Evolutionary conservation across 1,140 invertebrate species (phyloP), one percentile per base, ranked within the genome.

Genomic region (Uloborus diversus): DNA sequence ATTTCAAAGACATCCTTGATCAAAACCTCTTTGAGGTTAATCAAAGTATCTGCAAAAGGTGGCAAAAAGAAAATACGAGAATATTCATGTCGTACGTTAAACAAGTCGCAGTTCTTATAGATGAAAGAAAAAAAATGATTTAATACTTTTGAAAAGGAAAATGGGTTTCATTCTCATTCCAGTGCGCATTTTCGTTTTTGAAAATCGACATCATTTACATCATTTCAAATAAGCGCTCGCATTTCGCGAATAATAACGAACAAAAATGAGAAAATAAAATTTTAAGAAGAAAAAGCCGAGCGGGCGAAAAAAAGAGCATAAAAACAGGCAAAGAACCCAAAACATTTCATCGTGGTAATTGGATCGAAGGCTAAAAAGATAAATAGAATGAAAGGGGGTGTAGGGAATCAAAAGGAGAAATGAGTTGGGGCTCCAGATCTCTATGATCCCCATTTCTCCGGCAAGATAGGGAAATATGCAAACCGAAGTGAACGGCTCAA

Each of bases 311-410:
- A 68, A 27, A 30, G 30, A 68, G 51, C 17, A 25, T 56, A 57
- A 30, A 33, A 47, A 71, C 32, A 51, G 23, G n/a, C 9, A 7
- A 75, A 51, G 11, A 75, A 57, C 28, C n/a, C 17, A 70, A 51
- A 49, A 30, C 59, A 75, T 78, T 66, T 78, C 61, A 61, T 78
- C 73, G 73, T 42, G 62, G 35, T 78, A 78, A 78, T 78, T 78
- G 73, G 73, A 78, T 78, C 61, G 61, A 56, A 70, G 23, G 25
- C 4, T 14, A n/a, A 25, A 35, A 62, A 35, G 27, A 37, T 42
- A 25, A 32, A 32, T 64, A 27, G 17, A 20, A 28, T 28, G 17
- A 14, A 23, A 42, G 27, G 27, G 64, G 20, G 51, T 17, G n/a
- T 3, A 30, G 56, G 33, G 61, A 66, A 78, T 78, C 62, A 65